Conservation (phyloP, 2,888 invertebrate genomes). For the Pandemis heparana region DNA sequence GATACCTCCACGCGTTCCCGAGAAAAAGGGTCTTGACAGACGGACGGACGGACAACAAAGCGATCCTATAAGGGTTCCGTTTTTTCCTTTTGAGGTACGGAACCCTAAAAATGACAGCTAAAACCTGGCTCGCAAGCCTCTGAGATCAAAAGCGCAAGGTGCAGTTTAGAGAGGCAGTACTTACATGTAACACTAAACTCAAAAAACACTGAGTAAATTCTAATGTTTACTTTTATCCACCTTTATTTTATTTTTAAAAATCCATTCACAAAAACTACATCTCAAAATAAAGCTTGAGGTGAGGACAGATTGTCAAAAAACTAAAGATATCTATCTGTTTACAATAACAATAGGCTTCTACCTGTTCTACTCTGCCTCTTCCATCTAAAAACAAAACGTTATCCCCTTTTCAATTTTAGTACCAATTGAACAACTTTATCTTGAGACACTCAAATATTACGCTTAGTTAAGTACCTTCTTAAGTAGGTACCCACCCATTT, state of each 20-base stretch:
- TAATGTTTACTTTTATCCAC: conserved; percentile 13
- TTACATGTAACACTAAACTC: no score
- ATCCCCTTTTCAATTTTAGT: background rate
- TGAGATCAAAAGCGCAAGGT: no score
- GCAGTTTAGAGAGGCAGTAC: no score
- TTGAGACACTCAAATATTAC: background rate
- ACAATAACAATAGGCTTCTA: conserved; percentile 13
- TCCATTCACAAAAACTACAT: conserved; percentile 27
- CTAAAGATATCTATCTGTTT: conserved; percentile 11
- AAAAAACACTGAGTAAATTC: background rate
- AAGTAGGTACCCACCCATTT: background rate
- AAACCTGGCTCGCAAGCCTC: no score
- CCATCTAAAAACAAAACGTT: conserved; percentile 23
- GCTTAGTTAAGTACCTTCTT: background rate
- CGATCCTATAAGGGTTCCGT: no score
- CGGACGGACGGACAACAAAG: no score
- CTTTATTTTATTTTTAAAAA: conserved; percentile 9
- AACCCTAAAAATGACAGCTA: no score
- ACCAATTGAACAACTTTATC: background rate
- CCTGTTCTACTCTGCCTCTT: conserved; percentile 26
- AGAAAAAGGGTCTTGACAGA: no score
- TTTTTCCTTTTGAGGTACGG: no score
- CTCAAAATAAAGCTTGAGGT: conserved; percentile 31
- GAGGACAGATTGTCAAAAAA: conserved; percentile 29
- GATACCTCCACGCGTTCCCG: no score